phyloP scores from a whole-genome alignment of 1,140 invertebrate genomes.

The Drosophila arizonae region DNA sequence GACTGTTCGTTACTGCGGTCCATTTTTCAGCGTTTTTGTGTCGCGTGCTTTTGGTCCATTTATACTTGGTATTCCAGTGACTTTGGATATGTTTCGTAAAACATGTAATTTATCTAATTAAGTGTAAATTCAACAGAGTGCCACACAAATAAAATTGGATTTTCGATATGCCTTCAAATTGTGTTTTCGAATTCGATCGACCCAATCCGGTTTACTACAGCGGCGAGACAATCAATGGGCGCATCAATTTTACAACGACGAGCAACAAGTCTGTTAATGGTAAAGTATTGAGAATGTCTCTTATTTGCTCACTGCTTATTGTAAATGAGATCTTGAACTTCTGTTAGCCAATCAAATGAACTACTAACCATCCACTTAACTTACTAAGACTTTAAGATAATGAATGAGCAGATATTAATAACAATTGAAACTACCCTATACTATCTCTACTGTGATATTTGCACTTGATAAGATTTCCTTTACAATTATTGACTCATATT shows the following conservation, averaged over 20 bases:
- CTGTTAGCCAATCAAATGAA: too few relatives aligned
- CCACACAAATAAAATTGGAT: background rate
- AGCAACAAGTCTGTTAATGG: slow-evolving; percentile 61
- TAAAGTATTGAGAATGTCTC: slow-evolving; percentile 19
- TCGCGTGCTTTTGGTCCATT: slow-evolving; percentile 2
- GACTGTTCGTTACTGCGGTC: background rate
- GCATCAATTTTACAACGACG: slow-evolving; percentile 48
- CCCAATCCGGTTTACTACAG: slow-evolving; percentile 65
- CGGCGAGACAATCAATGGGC: slow-evolving; percentile 68
- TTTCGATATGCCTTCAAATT: slow-evolving; percentile 58
- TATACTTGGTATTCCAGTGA: slow-evolving; percentile 1
- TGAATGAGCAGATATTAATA: too few relatives aligned
- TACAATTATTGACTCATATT: too few relatives aligned
- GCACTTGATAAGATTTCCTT: too few relatives aligned
- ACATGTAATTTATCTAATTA: background rate
- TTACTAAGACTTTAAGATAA: too few relatives aligned
- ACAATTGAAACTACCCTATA: too few relatives aligned
- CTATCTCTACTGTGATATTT: too few relatives aligned
- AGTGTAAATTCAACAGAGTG: background rate
- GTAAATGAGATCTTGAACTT: too few relatives aligned
- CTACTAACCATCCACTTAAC: too few relatives aligned
- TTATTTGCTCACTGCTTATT: too few relatives aligned
- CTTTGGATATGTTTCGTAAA: slow-evolving; percentile 8
- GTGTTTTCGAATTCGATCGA: slow-evolving; percentile 64
- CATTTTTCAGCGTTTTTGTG: background rate